These are phyloP conservation scores for Frankliniella intonsa DNA, from an alignment of 2,888 invertebrate species.

Conservation along the genomic window DNA sequence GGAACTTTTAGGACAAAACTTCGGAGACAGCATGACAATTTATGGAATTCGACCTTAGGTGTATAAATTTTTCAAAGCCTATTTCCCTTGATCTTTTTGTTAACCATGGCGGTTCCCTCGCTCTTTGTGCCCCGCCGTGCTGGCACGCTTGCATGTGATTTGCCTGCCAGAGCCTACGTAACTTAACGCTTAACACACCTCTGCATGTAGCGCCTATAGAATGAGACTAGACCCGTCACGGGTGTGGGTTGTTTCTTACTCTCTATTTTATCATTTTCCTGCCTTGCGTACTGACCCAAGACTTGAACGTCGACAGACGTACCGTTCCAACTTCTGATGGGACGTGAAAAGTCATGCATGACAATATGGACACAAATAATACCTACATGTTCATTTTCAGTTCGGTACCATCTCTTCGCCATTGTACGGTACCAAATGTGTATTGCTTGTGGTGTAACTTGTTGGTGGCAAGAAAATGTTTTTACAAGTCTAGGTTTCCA, in stretches of 20 bases:
- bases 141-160: background rate
- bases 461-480: too few species aligned
- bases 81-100: too few species aligned
- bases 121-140: background rate
- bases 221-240: background rate
- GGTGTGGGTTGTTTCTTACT: background rate
- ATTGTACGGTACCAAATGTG: background rate
- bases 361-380: background rate
- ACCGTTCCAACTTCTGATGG: background rate
- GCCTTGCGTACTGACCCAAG: background rate
- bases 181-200: too few species aligned
- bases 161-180: too few species aligned
- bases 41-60: too few species aligned
- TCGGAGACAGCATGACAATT: too few species aligned
- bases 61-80: too few species aligned
- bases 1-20: too few species aligned
- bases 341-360: constrained; percentile 3
- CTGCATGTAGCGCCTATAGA: constrained; percentile 4
- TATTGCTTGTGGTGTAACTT: background rate
- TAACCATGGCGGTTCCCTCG: too few species aligned
- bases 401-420: background rate
- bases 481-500: background rate
- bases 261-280: background rate
- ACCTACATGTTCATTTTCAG: background rate
- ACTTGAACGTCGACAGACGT: background rate